These are phyloP conservation scores for Venturia canescens DNA, from an alignment of 1,140 invertebrate genomes.

Conservation along the genomic window DNA sequence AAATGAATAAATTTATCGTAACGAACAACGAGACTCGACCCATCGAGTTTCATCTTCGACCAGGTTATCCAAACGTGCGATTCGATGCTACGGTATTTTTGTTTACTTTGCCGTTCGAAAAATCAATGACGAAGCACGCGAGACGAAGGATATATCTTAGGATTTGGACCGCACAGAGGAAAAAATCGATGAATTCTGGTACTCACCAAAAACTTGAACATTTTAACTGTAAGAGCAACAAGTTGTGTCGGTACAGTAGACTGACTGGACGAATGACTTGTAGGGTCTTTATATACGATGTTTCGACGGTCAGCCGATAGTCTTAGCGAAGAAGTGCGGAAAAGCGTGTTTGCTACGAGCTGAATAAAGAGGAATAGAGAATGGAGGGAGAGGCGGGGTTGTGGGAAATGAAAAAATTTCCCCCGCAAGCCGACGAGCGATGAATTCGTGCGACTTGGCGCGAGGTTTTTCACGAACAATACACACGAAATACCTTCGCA, in stretches of 20 bases:
- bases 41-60: too few species aligned
- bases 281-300: slow-evolving; percentile 68
- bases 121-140: background rate
- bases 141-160: too few species aligned
- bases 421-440: slow-evolving; percentile 27
- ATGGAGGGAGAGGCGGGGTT: slow-evolving; percentile 54
- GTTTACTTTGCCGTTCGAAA: too few species aligned
- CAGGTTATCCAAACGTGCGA: too few species aligned
- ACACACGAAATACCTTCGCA: too few species aligned
- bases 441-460: slow-evolving; percentile 15
- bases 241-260: slow-evolving; percentile 65
- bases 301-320: slow-evolving; percentile 37
- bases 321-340: slow-evolving; percentile 30
- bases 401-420: slow-evolving; percentile 58
- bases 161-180: too few species aligned
- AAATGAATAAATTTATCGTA: too few species aligned
- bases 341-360: background rate
- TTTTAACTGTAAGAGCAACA: slow-evolving; percentile 58
- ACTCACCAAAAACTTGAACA: slow-evolving; percentile 73
- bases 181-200: slow-evolving; percentile 24
- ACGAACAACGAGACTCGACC: too few species aligned
- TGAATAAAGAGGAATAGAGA: slow-evolving; percentile 35
- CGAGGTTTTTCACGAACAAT: background rate
- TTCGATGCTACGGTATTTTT: too few species aligned
- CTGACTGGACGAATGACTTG: slow-evolving; percentile 60